phyloP scores from a whole-genome alignment of 2,113 vertebrate species.

The Corythaixoides concolor region DNA sequence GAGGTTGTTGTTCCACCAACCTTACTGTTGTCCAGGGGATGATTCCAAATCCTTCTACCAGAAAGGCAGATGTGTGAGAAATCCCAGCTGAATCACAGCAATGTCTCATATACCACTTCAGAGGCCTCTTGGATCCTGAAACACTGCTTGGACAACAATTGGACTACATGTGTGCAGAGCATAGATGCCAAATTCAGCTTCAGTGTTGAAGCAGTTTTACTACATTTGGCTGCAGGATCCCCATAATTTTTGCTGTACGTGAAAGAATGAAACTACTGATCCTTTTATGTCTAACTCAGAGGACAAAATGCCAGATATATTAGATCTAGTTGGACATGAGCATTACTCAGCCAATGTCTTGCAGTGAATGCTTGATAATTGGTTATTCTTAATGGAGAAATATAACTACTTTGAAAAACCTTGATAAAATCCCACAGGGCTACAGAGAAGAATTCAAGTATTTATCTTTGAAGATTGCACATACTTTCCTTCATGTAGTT shows the following conservation, averaged over 20 bases:
- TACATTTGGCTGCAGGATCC: conserved; percentile 48
- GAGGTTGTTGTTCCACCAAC: not conserved
- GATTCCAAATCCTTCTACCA: conserved; percentile 25
- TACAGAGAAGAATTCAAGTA: not conserved
- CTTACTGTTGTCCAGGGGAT: not conserved
- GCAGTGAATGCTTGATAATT: not conserved
- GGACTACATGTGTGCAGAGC: conserved; percentile 28
- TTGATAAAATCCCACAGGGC: not conserved
- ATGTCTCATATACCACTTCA: conserved; percentile 24
- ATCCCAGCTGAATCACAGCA: not conserved
- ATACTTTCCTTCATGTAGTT: not conserved
- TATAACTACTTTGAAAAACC: not conserved
- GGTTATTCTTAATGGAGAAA: not conserved
- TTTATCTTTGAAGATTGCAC: not conserved
- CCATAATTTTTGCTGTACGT: conserved; percentile 44
- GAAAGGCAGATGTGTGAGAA: conserved; percentile 53
- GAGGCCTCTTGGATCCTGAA: conserved; percentile 56
- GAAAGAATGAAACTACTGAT: conserved; percentile 58
- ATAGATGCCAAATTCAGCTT: conserved; percentile 32
- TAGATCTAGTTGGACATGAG: not conserved
- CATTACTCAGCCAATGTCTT: not conserved
- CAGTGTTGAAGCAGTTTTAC: conserved; percentile 51
- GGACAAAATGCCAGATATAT: conserved; percentile 28
- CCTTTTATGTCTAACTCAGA: conserved; percentile 30
- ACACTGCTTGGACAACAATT: not conserved